phyloP scores from a whole-genome alignment of 2,113 vertebrate species.

The Oceanodroma tethys region DNA sequence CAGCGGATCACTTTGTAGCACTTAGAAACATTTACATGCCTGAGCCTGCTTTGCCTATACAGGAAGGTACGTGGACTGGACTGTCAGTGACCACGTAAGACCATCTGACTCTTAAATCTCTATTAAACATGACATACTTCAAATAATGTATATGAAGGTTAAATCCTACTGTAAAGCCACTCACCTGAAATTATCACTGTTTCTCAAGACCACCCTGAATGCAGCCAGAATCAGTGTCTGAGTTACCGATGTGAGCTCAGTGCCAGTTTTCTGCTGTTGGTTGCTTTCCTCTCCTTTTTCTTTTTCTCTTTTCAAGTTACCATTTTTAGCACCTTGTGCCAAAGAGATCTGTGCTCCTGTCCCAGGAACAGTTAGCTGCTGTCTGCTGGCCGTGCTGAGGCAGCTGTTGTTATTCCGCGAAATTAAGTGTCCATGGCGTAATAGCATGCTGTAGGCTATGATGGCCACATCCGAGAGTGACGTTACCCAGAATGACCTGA shows the following conservation, averaged over 20 bases:
- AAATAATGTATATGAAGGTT: neutral
- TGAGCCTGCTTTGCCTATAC: neutral
- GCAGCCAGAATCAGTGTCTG: neutral
- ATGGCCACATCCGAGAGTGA: neutral
- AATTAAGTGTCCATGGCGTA: neutral
- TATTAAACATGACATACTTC: neutral
- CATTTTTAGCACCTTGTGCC: neutral
- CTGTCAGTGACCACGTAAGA: neutral
- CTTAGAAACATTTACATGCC: neutral
- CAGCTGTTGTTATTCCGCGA: neutral
- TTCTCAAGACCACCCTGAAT: neutral
- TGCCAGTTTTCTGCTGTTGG: neutral
- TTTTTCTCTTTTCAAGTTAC: neutral
- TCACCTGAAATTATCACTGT: neutral
- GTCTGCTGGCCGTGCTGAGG: neutral
- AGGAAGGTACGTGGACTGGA: neutral
- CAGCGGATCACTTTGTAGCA: neutral
- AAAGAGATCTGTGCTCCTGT: neutral
- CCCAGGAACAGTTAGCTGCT: neutral
- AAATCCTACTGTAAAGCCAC: neutral
- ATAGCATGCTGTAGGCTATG: neutral
- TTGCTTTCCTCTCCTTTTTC: neutral
- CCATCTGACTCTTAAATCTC: neutral
- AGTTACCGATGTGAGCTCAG: neutral
- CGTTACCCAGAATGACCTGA: neutral